phyloP scores from a whole-genome alignment of 2,797 vertebrate species.

The Sebastes trivittatus region DNA sequence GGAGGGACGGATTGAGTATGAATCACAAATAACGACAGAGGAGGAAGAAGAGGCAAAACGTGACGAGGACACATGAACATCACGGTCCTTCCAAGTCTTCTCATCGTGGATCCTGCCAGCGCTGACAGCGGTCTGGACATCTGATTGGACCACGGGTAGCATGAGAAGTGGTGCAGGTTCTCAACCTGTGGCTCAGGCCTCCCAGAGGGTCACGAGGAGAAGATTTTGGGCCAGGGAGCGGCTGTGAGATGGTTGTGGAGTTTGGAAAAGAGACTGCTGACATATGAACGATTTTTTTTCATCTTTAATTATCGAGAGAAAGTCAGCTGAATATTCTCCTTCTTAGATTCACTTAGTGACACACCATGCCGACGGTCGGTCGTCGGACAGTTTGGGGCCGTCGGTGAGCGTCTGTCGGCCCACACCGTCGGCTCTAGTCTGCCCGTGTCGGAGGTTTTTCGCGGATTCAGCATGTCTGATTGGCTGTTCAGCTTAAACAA shows the following conservation, averaged over 20 bases:
- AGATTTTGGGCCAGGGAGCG: not conserved
- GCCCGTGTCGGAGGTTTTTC: too few species aligned
- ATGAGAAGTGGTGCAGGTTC: not conserved
- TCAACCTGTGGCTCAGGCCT: not conserved
- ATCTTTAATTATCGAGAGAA: not conserved
- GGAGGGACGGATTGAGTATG: not conserved
- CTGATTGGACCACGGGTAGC: not conserved
- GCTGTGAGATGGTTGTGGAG: too few species aligned
- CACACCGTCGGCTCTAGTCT: too few species aligned
- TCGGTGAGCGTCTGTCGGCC: too few species aligned
- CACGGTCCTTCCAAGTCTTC: too few species aligned
- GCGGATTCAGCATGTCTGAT: too few species aligned
- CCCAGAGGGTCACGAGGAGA: not conserved
- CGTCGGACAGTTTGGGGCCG: too few species aligned
- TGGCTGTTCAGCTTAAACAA: too few species aligned
- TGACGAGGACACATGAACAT: not conserved
- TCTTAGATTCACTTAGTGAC: not conserved
- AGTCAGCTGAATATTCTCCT: not conserved
- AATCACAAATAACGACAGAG: not conserved
- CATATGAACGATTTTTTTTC: not conserved
- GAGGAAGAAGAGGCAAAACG: not conserved
- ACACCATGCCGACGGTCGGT: not conserved
- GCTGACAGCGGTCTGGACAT: not conserved
- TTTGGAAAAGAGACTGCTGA: not conserved
- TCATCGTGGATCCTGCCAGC: too few species aligned